Conservation (phyloP, 1,140 invertebrate genomes). For the Heliconius hewitsoni region DNA sequence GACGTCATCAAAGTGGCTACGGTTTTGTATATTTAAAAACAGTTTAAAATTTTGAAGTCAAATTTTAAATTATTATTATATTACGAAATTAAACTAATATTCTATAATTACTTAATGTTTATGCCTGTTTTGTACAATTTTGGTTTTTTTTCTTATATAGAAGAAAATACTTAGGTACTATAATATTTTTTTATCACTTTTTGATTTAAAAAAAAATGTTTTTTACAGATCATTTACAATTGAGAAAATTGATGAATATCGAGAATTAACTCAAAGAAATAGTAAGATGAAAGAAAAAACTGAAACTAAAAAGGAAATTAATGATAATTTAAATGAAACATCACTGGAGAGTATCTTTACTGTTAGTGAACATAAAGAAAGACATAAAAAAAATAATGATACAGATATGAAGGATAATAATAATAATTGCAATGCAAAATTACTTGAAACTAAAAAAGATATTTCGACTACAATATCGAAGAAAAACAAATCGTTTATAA, state of each 20-base stretch:
- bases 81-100: too few species aligned
- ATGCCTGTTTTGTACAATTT: too few species aligned
- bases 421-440: background rate
- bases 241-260: background rate
- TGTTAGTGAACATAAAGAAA: background rate
- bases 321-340: background rate
- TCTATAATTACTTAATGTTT: too few species aligned
- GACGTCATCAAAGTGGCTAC: too few species aligned
- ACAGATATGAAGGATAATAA: slow-evolving; percentile 7
- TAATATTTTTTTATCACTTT: too few species aligned
- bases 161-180: too few species aligned
- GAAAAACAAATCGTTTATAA: background rate
- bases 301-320: background rate
- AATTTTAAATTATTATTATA: too few species aligned
- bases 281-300: background rate
- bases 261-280: background rate
- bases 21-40: too few species aligned
- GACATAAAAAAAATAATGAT: background rate
- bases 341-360: background rate
- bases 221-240: slow-evolving; percentile 2
- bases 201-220: background rate
- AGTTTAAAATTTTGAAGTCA: too few species aligned
- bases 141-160: too few species aligned
- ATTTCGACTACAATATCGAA: background rate
- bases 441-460: background rate